Evolutionary conservation across 35 echinoderm and acorn worm species (phyloP).

Genomic region (Apostichopus californicus): DNA sequence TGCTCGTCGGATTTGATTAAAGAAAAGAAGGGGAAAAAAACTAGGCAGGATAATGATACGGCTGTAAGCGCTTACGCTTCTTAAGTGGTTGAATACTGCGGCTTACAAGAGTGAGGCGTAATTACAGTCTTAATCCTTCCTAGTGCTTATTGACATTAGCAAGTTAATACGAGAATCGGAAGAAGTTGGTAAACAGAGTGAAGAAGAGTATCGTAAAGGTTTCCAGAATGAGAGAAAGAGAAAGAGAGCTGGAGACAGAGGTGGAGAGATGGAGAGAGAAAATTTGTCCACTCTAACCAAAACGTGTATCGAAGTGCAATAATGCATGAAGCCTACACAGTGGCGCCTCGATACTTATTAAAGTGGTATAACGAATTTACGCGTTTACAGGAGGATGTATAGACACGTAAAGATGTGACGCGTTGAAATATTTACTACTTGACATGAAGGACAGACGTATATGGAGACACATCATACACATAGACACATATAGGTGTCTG

Average conservation of each 20-base stretch:
- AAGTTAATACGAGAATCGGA: slow-evolving; percentile 7
- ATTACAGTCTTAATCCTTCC: not conserved
- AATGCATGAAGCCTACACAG: not conserved
- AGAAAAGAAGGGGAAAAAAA: not conserved
- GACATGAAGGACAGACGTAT: not conserved
- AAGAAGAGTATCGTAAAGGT: too few relatives aligned
- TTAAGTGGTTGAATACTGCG: not conserved
- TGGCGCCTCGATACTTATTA: not conserved
- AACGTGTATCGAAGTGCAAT: not conserved
- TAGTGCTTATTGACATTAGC: not conserved
- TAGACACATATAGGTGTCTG: too few relatives aligned
- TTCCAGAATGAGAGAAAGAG: not conserved
- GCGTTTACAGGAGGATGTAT: not conserved
- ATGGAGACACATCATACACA: too few relatives aligned
- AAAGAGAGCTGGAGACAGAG: not conserved
- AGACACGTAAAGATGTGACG: not conserved
- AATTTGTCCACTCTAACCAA: not conserved
- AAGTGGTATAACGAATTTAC: not conserved
- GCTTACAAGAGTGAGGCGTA: not conserved
- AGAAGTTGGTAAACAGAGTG: slow-evolving; percentile 1
- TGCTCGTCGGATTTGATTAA: not conserved
- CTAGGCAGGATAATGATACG: not conserved
- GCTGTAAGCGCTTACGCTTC: not conserved
- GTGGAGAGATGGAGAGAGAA: not conserved
- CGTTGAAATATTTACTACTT: too few relatives aligned